Base-by-base conservation (phyloP, 2,113 vertebrate genomes). In the Herpetotheres cachinnans region DNA sequence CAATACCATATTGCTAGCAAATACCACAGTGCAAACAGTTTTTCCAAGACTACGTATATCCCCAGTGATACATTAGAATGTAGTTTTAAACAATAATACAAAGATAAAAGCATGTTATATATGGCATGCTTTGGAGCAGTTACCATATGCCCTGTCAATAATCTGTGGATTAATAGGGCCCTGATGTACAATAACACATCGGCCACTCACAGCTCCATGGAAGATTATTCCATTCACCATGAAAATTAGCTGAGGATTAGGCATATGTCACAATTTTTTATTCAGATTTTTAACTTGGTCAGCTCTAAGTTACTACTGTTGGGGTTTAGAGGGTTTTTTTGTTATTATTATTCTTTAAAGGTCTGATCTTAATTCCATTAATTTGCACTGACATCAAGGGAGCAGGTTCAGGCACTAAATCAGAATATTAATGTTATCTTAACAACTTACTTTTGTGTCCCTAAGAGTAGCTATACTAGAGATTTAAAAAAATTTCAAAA, bases 231-330 rank as follows among this genome's bases (percentile, higher is more conserved):
- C 18, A 55, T 74, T 92, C 86, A 96, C 54, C 11, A 22, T 5
- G 13, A 67, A 72, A 89, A 92, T 65, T 88, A 96, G 32, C 61
- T 77, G 46, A 73, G 10, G 6, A 82, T 97, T 83, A 88, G 70
- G 38, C 15, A 4, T 61, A 83, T 46, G 71, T n/a, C 87, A 77
- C 54, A 74, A 63, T 55, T 86, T 76, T 85, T 90, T 72, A 86
- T 80, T 94, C 72, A 87, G 40, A 58, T 78, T 91, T 95, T 94
- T 86, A 76, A 89, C 36, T 59, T 93, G 44, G 47, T 92, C 84
- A 95, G 40, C 55, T 70, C 62, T 63, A 90, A 71, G 14, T 82
- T 42, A 80, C n/a, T 80, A 65, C 38, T 42, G 11, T 25, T 90
- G 40, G 38, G 6, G 22, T 49, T 82, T 49, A n/a, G 32, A 10